phyloP scores from a whole-genome alignment of 1,140 invertebrate genomes.

The Cryptotermes secundus region DNA sequence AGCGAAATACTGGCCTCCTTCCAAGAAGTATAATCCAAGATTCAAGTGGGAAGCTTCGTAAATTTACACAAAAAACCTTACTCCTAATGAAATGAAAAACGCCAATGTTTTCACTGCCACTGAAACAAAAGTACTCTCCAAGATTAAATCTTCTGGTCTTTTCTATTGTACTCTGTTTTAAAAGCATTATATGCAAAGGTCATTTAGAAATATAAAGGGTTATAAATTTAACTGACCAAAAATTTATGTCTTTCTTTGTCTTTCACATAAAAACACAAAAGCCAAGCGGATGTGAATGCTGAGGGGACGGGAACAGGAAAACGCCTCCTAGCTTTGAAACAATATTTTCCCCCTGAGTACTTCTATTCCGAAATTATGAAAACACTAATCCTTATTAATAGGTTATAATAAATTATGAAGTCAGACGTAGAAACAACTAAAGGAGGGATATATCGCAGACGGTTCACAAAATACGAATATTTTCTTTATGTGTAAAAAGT shows the following conservation, averaged over 20 bases:
- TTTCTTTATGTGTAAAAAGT: no score
- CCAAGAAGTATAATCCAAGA: conserved; percentile 12
- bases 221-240: conserved; percentile 21
- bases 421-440: no score
- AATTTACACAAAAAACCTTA: background rate
- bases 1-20: background rate
- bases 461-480: no score
- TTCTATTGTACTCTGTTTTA: background rate
- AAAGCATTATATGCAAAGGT: conserved; percentile 21
- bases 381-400: no score
- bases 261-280: background rate
- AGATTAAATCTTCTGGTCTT: background rate
- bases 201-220: background rate
- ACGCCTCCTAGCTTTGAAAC: no score
- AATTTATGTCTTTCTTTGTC: conserved; percentile 17
- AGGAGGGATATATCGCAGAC: no score
- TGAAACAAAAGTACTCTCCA: background rate
- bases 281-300: background rate
- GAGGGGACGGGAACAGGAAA: no score
- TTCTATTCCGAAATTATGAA: no score
- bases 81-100: conserved; percentile 23
- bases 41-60: background rate
- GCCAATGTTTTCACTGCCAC: background rate
- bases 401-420: no score
- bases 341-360: no score